These are phyloP conservation scores for Berghia stephanieae DNA, from an alignment of 1,140 invertebrate genomes.

Conservation along the genomic window DNA sequence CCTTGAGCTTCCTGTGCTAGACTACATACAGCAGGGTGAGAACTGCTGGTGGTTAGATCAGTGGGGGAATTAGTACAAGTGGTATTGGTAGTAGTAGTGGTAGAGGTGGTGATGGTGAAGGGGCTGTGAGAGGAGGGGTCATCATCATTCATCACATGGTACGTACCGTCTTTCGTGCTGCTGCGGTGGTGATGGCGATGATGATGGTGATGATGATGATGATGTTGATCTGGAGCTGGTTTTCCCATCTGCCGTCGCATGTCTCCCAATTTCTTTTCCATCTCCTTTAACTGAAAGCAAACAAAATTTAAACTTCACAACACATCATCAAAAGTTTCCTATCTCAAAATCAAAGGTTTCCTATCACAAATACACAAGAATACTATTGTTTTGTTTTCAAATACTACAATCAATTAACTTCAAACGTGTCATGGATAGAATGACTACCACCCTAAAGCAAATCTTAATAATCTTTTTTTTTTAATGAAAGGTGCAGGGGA, in stretches of 20 bases:
- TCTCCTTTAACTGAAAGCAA: constrained; percentile 64
- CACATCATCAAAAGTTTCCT: neutral
- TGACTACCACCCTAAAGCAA: no score
- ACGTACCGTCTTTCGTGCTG: constrained; percentile 24
- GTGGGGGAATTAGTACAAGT: neutral
- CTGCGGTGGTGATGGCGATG: neutral
- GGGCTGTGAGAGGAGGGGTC: constrained; percentile 13
- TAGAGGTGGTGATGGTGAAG: constrained; percentile 9
- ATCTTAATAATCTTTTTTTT: no score
- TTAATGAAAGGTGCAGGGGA: no score
- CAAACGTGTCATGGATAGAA: no score
- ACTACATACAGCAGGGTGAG: neutral
- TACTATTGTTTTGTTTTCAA: no score
- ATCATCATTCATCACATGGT: constrained; percentile 18
- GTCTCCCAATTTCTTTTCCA: constrained; percentile 64
- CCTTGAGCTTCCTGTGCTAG: neutral
- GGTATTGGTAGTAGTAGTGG: neutral
- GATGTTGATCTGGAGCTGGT: no score
- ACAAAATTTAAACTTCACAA: constrained; percentile 19
- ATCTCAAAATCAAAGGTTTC: no score
- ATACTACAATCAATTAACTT: no score
- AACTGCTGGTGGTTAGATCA: neutral
- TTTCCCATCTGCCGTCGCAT: constrained; percentile 41
- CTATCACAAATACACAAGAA: no score
- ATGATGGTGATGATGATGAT: neutral